phyloP scores from a whole-genome alignment of 2,888 invertebrate species.

The Thecocarcelia acutangulata region DNA sequence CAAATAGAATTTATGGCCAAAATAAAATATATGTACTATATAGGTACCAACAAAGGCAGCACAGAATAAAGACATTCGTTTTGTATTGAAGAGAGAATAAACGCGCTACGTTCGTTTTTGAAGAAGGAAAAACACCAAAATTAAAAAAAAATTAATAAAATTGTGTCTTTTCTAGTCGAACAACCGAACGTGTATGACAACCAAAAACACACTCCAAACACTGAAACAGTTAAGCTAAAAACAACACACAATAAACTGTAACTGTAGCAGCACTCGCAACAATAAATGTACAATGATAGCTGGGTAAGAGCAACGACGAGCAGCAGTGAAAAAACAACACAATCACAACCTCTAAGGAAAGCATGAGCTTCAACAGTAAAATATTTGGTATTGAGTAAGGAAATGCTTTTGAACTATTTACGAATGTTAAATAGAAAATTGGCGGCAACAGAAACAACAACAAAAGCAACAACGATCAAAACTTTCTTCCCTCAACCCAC shows the following conservation, averaged over 20 bases:
- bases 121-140: not conserved
- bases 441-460: slow-evolving; percentile 14
- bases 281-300: slow-evolving; percentile 41
- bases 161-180: slow-evolving; percentile 55
- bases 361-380: not conserved
- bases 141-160: slow-evolving; percentile 18
- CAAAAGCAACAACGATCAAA: slow-evolving; percentile 28
- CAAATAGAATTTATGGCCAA: slow-evolving; percentile 26
- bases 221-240: slow-evolving; percentile 24
- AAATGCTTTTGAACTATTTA: slow-evolving; percentile 31
- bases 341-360: slow-evolving; percentile 14
- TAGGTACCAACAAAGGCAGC: not conserved
- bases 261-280: slow-evolving; percentile 21
- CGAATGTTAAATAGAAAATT: slow-evolving; percentile 23
- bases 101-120: not conserved
- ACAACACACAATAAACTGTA: slow-evolving; percentile 22
- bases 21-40: slow-evolving; percentile 5
- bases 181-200: slow-evolving; percentile 62
- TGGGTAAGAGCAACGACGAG: slow-evolving; percentile 14
- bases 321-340: slow-evolving; percentile 8
- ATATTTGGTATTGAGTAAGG: slow-evolving; percentile 5
- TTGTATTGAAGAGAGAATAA: slow-evolving; percentile 18
- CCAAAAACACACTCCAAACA: slow-evolving; percentile 35
- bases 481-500: slow-evolving; percentile 58
- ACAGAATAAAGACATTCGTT: not conserved